Conservation (phyloP, 2,797 vertebrate species). For the Gastrophryne carolinensis region DNA sequence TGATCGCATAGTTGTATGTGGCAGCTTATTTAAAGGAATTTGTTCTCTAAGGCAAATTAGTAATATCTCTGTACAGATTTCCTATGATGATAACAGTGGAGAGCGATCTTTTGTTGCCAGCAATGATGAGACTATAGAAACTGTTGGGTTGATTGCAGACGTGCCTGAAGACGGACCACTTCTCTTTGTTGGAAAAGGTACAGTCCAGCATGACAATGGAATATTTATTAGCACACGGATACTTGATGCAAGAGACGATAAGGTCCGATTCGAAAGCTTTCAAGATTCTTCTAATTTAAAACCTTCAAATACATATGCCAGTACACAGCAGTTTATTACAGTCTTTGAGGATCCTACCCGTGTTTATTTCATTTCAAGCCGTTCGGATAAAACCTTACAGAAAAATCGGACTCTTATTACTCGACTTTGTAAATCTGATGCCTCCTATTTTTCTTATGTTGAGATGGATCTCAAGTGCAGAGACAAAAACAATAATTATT, state of each 20-base stretch:
- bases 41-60: conserved; percentile 84
- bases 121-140: conserved; percentile 85
- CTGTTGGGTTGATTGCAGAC: conserved; percentile 88
- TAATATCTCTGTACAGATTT: conserved; percentile 76
- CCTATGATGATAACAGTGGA: conserved; percentile 87
- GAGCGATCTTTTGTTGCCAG: conserved; percentile 94
- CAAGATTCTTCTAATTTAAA: conserved; percentile 88
- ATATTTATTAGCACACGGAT: conserved; percentile 95
- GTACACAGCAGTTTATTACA: conserved; percentile 84
- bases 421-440: conserved; percentile 84
- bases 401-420: conserved; percentile 86
- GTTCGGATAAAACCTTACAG: conserved; percentile 78
- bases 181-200: conserved; percentile 92
- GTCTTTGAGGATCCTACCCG: conserved; percentile 83
- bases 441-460: conserved; percentile 88
- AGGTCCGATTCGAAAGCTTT: conserved; percentile 89
- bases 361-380: conserved; percentile 91
- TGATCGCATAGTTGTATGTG: conserved; percentile 83
- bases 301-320: conserved; percentile 78
- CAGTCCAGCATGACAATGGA: conserved; percentile 83
- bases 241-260: conserved; percentile 75
- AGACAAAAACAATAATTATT: conserved; percentile 52
- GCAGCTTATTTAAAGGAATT: conserved; percentile 91
- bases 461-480: conserved; percentile 87
- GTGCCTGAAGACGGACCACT: conserved; percentile 61